These are phyloP conservation scores for Drosophila asahinai DNA, from an alignment of 1,140 invertebrate species.

Conservation along the genomic window DNA sequence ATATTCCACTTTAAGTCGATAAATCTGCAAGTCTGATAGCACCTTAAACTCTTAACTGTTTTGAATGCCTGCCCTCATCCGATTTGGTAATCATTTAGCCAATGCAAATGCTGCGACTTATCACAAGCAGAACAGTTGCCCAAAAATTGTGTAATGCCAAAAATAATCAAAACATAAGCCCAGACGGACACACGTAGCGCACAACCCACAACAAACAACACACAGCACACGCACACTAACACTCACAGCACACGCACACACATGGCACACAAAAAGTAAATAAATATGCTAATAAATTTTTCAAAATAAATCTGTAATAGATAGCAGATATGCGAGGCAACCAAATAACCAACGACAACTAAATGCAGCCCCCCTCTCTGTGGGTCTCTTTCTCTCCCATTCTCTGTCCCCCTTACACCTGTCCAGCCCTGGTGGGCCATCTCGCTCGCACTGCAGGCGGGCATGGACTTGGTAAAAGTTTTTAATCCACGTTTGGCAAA, in stretches of 20 bases:
- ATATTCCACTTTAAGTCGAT: background rate
- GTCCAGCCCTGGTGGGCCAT: conserved; percentile 1
- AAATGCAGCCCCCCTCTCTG: conserved; percentile 40
- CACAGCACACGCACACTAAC: conserved; percentile 31
- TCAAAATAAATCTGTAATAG: conserved; percentile 83
- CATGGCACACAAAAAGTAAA: conserved; percentile 63
- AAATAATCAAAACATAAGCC: conserved; percentile 73
- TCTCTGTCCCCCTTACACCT: conserved; percentile 1
- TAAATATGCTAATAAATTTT: conserved; percentile 83
- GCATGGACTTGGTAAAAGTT: conserved; percentile 72
- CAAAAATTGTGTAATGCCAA: conserved; percentile 74
- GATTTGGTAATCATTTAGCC: conserved; percentile 37
- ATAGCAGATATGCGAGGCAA: conserved; percentile 74
- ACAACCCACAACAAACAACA: conserved; percentile 24
- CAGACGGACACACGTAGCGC: conserved; percentile 29
- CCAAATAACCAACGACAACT: conserved; percentile 71
- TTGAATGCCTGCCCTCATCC: background rate
- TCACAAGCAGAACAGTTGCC: conserved; percentile 42
- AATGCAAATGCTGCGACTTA: conserved; percentile 51
- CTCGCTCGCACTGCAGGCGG: conserved; percentile 64
- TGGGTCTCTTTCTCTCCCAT: background rate
- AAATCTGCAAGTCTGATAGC: background rate
- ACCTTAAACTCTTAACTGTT: conserved; percentile 2
- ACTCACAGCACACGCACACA: conserved; percentile 27
- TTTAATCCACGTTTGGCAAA: conserved; percentile 82